Percentiles rank a stretch among this genome's conserved stretches.
These are phyloP conservation scores for Alauda arvensis DNA, from an alignment of 2,797 vertebrate genomes.

Conservation along the genomic window DNA sequence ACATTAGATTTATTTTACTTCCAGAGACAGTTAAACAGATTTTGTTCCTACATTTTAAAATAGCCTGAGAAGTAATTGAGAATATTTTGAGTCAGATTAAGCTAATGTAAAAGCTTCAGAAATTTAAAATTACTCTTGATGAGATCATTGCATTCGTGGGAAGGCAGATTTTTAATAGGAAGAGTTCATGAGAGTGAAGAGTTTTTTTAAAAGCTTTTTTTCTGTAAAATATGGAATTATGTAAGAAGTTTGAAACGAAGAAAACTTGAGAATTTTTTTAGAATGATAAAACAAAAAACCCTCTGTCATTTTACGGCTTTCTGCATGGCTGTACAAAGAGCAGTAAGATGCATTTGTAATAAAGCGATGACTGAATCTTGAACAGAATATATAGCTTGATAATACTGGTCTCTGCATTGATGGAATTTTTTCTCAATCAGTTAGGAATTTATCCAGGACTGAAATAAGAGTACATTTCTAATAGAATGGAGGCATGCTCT, in stretches of 20 bases:
- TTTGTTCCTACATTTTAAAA: slow-evolving; percentile 29
- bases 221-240: not conserved
- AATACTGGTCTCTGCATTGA: not conserved
- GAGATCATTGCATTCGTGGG: not conserved
- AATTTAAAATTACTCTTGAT: not conserved
- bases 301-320: not conserved
- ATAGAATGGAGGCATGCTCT: not conserved
- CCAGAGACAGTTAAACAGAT: not conserved
- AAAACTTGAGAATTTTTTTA: not conserved
- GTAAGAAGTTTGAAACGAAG: not conserved
- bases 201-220: not conserved
- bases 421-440: not conserved
- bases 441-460: not conserved
- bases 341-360: not conserved
- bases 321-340: not conserved
- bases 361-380: not conserved
- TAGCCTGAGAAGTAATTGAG: not conserved
- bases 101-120: not conserved
- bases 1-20: slow-evolving; percentile 12
- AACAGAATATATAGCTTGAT: not conserved
- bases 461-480: not conserved
- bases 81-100: slow-evolving; percentile 17
- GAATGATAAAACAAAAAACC: not conserved
- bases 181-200: not conserved
- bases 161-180: slow-evolving; percentile 10